A percentile compares a stretch with the other conserved stretches of the same genome.
Evolutionary conservation across 2,888 invertebrate genomes (phyloP).

Genomic region (Drosophila lacicola): DNA sequence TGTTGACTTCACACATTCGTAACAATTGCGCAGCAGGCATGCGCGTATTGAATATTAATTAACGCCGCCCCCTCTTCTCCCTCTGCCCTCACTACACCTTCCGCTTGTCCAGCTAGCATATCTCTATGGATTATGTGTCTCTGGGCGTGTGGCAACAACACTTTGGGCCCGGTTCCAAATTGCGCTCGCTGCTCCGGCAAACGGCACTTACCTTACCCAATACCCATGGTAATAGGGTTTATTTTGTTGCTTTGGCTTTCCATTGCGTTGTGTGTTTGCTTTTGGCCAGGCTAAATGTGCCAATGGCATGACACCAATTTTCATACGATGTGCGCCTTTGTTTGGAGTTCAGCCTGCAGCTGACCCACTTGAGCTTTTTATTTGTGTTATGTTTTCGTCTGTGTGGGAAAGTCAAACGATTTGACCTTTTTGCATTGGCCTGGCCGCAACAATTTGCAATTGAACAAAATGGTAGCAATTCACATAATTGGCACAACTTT

Average conservation of each 20-base stretch:
- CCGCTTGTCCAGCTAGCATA: conserved; percentile 6
- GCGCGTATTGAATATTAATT: conserved; percentile 77
- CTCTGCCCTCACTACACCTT: background rate
- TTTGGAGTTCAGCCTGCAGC: conserved; percentile 56
- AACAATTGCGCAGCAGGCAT: conserved; percentile 75
- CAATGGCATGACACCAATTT: conserved; percentile 83
- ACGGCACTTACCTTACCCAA: conserved; percentile 81
- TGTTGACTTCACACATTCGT: conserved; percentile 73
- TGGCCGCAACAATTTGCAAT: conserved; percentile 49
- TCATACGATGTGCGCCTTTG: conserved; percentile 53
- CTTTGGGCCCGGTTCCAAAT: conserved; percentile 22
- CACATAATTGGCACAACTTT: conserved; percentile 59
- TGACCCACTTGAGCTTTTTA: conserved; percentile 64
- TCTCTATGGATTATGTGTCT: conserved; percentile 62
- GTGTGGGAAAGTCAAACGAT: conserved; percentile 60
- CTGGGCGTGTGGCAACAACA: conserved; percentile 53
- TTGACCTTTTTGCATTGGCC: conserved; percentile 65
- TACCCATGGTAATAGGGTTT: conserved; percentile 20
- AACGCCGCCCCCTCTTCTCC: conserved; percentile 28
- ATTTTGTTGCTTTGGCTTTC: conserved; percentile 15
- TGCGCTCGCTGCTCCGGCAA: conserved; percentile 41
- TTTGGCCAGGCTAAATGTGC: conserved; percentile 76
- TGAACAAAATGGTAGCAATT: conserved; percentile 66
- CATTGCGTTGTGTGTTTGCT: conserved; percentile 36
- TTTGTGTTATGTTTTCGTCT: background rate